Evolutionary conservation across 2,888 invertebrate genomes (phyloP).

Genomic region (Oeneis ivallda): DNA sequence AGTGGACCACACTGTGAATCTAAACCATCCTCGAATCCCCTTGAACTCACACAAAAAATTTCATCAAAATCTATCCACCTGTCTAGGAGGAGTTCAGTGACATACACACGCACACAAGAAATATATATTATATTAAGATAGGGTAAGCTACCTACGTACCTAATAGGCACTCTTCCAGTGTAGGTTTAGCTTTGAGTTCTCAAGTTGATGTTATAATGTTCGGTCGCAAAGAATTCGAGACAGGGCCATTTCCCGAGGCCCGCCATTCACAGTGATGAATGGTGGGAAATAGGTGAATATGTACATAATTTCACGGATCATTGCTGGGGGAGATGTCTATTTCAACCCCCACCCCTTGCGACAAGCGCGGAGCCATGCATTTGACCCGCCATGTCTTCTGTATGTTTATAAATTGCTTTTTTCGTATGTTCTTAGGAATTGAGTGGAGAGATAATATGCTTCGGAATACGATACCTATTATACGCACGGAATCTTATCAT

Average conservation of each 20-base stretch:
- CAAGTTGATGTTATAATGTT: slow-evolving; percentile 5
- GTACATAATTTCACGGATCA: slow-evolving; percentile 32
- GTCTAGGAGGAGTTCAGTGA: too few relatives aligned
- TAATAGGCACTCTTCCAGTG: neutral
- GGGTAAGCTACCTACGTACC: too few relatives aligned
- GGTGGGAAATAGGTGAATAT: slow-evolving; percentile 29
- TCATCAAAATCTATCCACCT: too few relatives aligned
- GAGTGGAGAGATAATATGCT: slow-evolving; percentile 5
- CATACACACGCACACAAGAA: too few relatives aligned
- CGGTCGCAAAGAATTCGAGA: slow-evolving; percentile 16
- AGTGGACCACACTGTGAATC: too few relatives aligned
- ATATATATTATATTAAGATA: too few relatives aligned
- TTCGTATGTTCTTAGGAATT: neutral
- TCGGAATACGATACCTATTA: too few relatives aligned
- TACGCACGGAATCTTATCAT: too few relatives aligned
- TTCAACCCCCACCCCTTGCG: slow-evolving; percentile 1
- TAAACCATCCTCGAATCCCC: too few relatives aligned
- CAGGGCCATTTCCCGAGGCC: slow-evolving; percentile 17
- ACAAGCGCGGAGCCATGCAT: slow-evolving; percentile 1
- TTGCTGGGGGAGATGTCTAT: slow-evolving; percentile 12
- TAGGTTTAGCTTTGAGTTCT: neutral
- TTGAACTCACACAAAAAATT: too few relatives aligned
- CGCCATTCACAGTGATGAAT: slow-evolving; percentile 27
- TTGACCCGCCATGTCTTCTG: slow-evolving; percentile 10
- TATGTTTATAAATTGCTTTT: slow-evolving; percentile 19